Evolutionary conservation across 2,797 vertebrate genomes (phyloP), one percentile per base, ranked within the genome.

Genomic region (Ptychobarbus kaznakovi): DNA sequence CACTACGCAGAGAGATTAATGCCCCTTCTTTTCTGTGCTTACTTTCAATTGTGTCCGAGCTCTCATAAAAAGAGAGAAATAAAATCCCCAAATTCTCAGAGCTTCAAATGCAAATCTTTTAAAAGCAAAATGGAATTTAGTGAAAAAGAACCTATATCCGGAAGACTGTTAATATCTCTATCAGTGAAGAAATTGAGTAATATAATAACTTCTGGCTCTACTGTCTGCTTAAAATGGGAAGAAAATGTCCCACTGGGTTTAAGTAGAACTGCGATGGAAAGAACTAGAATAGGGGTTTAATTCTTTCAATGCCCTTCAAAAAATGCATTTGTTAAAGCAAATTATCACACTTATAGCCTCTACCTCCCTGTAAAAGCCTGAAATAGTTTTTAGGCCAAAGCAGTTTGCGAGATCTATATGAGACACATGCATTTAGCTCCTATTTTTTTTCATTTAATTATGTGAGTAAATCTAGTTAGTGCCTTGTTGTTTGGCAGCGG

Each of bases 291-390:
- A 61, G 73, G 65, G 58, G 58, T 66, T 87, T 73, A 83, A 86
- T 70, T 74, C 84, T 81, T 46, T 70, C 46, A 89, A 80, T 81
- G 80, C 77, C 86, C 79, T 86, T 89, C 86, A 87, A 81, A 77
- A 86, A 73, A 82, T 86, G 38, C 83, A 89, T 90, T 89, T 89
- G 80, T 90, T 87, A 86, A 86, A 89, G 58, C 80, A 87, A 85
- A 90, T 90, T 78, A 82, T 86, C 85, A 87, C 74, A 83, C 32
- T 74, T 70, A 76, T 44, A 85, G 82, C 49, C 80, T 80, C 63
- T 63, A 78, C 70, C 56, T 65, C 61, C 13, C 68, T 42, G 44
- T 74, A 61, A 86, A 46, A 56, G 40, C 80, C 81, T 12, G 35
- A 79, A 88, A 69, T 81, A 82, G 83, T 56, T 88, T 88, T 63